A percentile compares a stretch with the other conserved stretches of the same genome.
Conservation (phyloP, 2,888 invertebrate genomes). For the Oegoconia quadripuncta region DNA sequence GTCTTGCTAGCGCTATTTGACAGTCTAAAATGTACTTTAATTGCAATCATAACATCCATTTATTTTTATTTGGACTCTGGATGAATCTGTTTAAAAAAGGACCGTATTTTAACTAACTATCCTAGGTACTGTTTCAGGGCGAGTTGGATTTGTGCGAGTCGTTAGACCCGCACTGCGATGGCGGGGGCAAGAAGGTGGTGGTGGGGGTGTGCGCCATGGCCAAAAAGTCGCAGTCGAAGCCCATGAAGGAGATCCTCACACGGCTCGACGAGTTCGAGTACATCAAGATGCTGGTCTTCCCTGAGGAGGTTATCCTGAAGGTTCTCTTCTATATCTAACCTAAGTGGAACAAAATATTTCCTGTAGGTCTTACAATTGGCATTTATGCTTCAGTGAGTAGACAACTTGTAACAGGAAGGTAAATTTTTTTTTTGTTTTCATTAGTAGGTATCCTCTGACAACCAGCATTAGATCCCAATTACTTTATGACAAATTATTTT, state of each 20-base stretch:
- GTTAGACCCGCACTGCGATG: constrained; percentile 80
- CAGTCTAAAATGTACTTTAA: no score
- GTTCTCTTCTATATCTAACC: constrained; percentile 69
- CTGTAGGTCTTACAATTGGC: background rate
- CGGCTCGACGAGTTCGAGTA: constrained; percentile 97
- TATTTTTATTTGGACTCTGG: no score
- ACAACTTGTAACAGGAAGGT: no score
- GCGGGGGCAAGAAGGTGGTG: constrained; percentile 92
- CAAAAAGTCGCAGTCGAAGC: constrained; percentile 99
- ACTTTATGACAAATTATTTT: no score
- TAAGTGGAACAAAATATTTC: constrained; percentile 17
- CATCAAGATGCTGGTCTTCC: constrained; percentile 95
- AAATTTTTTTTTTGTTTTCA: no score
- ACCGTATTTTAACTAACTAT: no score
- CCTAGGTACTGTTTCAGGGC: constrained; percentile 70
- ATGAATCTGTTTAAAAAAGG: no score
- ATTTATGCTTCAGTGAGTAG: background rate
- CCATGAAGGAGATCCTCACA: constrained; percentile 99
- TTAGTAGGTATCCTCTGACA: no score
- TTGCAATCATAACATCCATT: no score
- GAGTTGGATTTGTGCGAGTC: constrained; percentile 88
- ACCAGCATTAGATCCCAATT: no score
- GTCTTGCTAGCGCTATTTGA: no score
- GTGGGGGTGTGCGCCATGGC: constrained; percentile 99
- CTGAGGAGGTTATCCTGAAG: constrained; percentile 97